Percentiles rank a stretch among this genome's conserved stretches.
Conservation (phyloP, 2,113 vertebrate genomes). For the Amphiprion ocellaris region DNA sequence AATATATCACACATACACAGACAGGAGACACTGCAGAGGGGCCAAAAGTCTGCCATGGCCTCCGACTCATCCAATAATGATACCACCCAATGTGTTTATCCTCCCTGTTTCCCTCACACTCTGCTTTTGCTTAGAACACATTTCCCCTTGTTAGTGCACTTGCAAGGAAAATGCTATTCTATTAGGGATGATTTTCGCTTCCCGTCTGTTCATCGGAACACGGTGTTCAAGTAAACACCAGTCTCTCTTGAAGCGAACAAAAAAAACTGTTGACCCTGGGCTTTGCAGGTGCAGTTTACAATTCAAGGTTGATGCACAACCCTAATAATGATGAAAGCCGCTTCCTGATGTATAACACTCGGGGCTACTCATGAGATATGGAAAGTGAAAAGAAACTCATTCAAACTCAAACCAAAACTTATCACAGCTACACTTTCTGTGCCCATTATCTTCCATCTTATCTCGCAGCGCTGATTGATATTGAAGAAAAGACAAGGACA, state of each 20-base stretch:
- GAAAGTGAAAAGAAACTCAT: constrained; percentile 11
- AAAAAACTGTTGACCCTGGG: not conserved
- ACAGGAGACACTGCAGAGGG: constrained; percentile 64
- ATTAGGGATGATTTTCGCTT: constrained; percentile 52
- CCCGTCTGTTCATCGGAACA: constrained; percentile 39
- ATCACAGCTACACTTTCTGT: constrained; percentile 36
- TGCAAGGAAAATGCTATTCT: constrained; percentile 53
- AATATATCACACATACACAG: constrained; percentile 26
- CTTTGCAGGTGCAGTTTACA: constrained; percentile 21
- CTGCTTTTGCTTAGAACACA: constrained; percentile 65
- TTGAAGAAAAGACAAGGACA: constrained; percentile 76
- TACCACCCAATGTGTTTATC: constrained; percentile 64
- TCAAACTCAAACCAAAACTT: constrained; percentile 52
- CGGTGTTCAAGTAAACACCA: constrained; percentile 33
- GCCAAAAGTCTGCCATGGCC: constrained; percentile 72
- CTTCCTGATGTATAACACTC: not conserved
- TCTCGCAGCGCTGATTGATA: constrained; percentile 78
- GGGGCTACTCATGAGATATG: not conserved
- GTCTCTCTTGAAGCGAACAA: constrained; percentile 7
- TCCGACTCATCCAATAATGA: constrained; percentile 69
- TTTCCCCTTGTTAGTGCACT: constrained; percentile 63
- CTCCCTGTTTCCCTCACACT: constrained; percentile 42
- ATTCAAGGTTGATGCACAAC: constrained; percentile 8
- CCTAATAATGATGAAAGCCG: not conserved
- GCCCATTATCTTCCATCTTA: constrained; percentile 65